A percentile compares a stretch with the other conserved stretches of the same genome.
Conservation (phyloP, 2,888 invertebrate genomes). For the Geophilus truncorum region DNA sequence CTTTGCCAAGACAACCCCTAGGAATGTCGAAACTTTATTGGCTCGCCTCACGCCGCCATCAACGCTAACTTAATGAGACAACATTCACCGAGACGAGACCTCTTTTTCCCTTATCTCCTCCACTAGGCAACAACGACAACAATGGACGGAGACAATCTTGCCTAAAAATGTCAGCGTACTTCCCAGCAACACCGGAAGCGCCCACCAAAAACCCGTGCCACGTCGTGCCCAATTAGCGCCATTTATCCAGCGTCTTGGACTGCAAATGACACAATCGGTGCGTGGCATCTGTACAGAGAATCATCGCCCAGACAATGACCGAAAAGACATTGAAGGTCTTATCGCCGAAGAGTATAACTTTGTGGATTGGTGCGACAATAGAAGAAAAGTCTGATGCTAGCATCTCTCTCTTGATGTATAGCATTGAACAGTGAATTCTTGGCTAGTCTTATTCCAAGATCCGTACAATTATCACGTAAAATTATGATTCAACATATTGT, state of each 20-base stretch:
- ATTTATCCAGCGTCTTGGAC: too few relatives aligned
- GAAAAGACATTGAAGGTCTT: too few relatives aligned
- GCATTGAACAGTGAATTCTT: too few relatives aligned
- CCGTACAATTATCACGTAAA: too few relatives aligned
- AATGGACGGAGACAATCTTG: background rate
- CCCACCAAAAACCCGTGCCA: background rate
- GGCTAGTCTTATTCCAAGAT: too few relatives aligned
- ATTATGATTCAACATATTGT: too few relatives aligned
- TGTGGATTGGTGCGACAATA: too few relatives aligned
- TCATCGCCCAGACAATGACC: background rate
- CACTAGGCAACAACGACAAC: background rate
- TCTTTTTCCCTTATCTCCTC: background rate
- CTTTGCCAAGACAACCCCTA: background rate
- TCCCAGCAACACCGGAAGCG: background rate
- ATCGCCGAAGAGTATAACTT: too few relatives aligned
- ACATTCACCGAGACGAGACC: background rate
- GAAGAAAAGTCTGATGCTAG: too few relatives aligned
- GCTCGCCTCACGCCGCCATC: background rate
- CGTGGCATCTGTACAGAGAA: too few relatives aligned
- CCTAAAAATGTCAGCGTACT: background rate
- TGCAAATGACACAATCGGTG: background rate
- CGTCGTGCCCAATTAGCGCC: background rate
- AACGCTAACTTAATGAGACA: background rate
- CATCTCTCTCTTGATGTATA: too few relatives aligned
- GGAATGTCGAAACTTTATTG: conserved; percentile 12